Percentiles rank a stretch among this genome's conserved stretches.
Conservation (phyloP, 1,140 invertebrate species). For the Drosophila nigromelanica region DNA sequence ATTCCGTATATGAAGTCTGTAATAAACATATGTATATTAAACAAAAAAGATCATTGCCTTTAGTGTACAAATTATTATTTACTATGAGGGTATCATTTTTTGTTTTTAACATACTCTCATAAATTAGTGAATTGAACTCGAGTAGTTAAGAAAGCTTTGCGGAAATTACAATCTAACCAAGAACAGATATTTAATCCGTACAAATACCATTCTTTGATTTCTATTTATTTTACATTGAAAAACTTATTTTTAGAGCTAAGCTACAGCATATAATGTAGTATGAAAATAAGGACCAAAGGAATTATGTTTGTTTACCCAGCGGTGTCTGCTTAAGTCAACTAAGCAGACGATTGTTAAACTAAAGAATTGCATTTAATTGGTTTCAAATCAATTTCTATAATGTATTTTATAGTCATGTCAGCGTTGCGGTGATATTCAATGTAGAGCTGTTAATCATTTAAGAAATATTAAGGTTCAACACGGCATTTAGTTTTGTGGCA, state of each 20-base stretch:
- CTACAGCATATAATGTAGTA: slow-evolving; percentile 75
- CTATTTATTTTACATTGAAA: slow-evolving; percentile 73
- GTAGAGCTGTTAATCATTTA: slow-evolving; percentile 48
- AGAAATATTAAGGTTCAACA: slow-evolving; percentile 42
- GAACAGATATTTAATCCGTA: slow-evolving; percentile 6
- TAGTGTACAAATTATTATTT: slow-evolving; percentile 25
- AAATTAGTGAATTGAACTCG: too few relatives aligned
- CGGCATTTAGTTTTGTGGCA: slow-evolving; percentile 43
- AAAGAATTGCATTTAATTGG: slow-evolving; percentile 21
- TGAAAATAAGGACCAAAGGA: slow-evolving; percentile 59
- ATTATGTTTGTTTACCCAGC: slow-evolving; percentile 14
- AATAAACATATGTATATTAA: neutral
- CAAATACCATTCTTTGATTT: slow-evolving; percentile 60
- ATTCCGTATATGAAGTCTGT: neutral
- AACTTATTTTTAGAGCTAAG: slow-evolving; percentile 74
- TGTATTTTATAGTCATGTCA: slow-evolving; percentile 46
- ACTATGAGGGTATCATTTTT: slow-evolving; percentile 20
- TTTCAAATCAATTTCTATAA: slow-evolving; percentile 35
- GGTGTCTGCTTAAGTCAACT: slow-evolving; percentile 64
- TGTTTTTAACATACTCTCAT: neutral
- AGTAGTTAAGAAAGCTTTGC: slow-evolving; percentile 1
- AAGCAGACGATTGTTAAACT: slow-evolving; percentile 47
- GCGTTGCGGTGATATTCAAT: slow-evolving; percentile 49
- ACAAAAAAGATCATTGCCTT: neutral
- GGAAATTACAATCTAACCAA: neutral